These are phyloP conservation scores for Trichoplusia ni DNA, from an alignment of 1,140 invertebrate genomes.

Conservation along the genomic window DNA sequence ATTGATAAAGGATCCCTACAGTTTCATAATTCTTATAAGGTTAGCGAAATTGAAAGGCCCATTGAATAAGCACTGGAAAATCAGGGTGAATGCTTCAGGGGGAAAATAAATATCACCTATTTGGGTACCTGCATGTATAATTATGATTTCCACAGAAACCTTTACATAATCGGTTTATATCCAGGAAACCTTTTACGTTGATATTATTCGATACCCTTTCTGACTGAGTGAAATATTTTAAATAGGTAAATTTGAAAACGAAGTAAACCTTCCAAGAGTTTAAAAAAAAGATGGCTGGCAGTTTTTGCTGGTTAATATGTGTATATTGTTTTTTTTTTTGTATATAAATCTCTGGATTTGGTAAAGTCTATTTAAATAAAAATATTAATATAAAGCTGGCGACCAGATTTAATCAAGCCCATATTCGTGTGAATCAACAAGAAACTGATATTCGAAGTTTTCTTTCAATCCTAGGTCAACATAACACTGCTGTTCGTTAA, in stretches of 20 bases:
- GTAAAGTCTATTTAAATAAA: too few relatives aligned
- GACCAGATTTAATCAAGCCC: background rate
- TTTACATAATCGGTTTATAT: slow-evolving; percentile 43
- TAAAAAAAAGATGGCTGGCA: too few relatives aligned
- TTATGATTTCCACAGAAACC: slow-evolving; percentile 39
- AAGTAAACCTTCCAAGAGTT: too few relatives aligned
- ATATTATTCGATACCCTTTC: too few relatives aligned
- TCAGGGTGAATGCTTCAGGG: slow-evolving; percentile 40
- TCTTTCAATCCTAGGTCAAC: slow-evolving; percentile 15
- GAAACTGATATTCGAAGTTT: background rate
- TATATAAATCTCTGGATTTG: too few relatives aligned
- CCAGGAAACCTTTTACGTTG: slow-evolving; percentile 13
- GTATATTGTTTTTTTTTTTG: too few relatives aligned
- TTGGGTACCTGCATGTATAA: slow-evolving; percentile 36
- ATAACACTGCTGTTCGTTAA: background rate
- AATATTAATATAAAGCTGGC: too few relatives aligned
- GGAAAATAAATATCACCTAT: slow-evolving; percentile 53
- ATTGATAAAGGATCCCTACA: slow-evolving; percentile 47
- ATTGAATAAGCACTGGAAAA: slow-evolving; percentile 56
- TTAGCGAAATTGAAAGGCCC: slow-evolving; percentile 55
- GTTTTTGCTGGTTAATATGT: too few relatives aligned
- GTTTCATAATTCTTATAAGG: slow-evolving; percentile 55
- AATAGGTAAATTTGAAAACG: too few relatives aligned
- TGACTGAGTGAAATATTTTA: too few relatives aligned
- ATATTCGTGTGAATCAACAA: background rate